Conservation (phyloP, 2,888 invertebrate genomes). For the Ariolimax columbianus region DNA sequence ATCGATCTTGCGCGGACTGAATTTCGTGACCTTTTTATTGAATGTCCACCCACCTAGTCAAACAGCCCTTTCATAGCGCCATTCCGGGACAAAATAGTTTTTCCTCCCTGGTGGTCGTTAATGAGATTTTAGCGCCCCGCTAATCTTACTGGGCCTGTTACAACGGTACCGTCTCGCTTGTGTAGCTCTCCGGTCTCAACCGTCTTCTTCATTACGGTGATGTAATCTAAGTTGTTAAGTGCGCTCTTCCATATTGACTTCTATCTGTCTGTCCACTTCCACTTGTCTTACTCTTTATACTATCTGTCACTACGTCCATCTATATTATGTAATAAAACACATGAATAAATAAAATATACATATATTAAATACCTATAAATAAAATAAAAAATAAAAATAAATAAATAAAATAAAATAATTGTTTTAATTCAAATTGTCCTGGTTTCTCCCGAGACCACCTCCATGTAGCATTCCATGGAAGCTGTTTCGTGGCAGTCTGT, state of each 20-base stretch:
- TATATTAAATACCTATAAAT: too few relatives aligned
- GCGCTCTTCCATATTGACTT: neutral
- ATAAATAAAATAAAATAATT: too few relatives aligned
- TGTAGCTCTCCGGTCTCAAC: neutral
- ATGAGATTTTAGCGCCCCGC: neutral
- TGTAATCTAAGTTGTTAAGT: neutral
- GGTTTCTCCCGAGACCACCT: too few relatives aligned
- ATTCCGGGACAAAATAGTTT: neutral
- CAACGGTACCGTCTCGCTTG: neutral
- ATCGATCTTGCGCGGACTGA: neutral
- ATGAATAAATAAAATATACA: too few relatives aligned
- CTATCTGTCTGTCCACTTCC: neutral
- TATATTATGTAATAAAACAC: too few relatives aligned
- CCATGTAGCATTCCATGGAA: too few relatives aligned
- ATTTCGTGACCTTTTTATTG: neutral
- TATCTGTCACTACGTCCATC: neutral
- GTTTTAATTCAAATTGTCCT: too few relatives aligned
- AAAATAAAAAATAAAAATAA: too few relatives aligned
- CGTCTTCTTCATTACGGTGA: neutral
- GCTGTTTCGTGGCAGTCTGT: too few relatives aligned
- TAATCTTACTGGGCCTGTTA: neutral
- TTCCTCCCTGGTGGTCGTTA: neutral
- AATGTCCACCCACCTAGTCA: slow-evolving; percentile 21
- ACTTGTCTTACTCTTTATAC: neutral
- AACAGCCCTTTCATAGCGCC: neutral